phyloP scores from a whole-genome alignment of 2,113 vertebrate species.

The Pelobates fuscus region DNA sequence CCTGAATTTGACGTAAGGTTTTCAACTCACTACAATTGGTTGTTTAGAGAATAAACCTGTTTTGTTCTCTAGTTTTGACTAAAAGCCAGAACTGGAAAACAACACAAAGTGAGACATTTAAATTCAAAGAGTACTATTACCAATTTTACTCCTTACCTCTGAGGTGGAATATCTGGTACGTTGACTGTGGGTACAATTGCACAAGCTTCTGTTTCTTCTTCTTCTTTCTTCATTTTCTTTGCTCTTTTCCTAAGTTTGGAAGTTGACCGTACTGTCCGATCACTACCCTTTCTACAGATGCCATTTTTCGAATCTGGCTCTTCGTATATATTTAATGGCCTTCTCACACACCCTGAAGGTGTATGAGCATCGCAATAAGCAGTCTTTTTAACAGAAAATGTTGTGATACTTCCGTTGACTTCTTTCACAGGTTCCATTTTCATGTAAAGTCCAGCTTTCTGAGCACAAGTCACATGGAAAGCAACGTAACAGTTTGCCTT shows the following conservation, averaged over 20 bases:
- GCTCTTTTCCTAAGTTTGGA: slow-evolving; percentile 86
- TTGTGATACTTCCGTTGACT: slow-evolving; percentile 71
- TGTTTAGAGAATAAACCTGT: too few relatives aligned
- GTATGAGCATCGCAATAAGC: slow-evolving; percentile 94
- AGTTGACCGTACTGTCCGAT: slow-evolving; percentile 69
- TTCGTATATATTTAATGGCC: slow-evolving; percentile 88
- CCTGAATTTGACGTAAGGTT: too few relatives aligned
- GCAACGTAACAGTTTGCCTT: slow-evolving; percentile 97
- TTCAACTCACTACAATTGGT: too few relatives aligned
- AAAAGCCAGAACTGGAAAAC: too few relatives aligned
- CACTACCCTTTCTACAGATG: slow-evolving; percentile 76
- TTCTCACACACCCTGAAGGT: slow-evolving; percentile 82
- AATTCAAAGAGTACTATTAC: too few relatives aligned
- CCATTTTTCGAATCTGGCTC: slow-evolving; percentile 83
- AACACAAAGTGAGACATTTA: too few relatives aligned
- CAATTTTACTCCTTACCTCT: slow-evolving; percentile 77
- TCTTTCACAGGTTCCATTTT: slow-evolving; percentile 94
- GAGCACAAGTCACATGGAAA: slow-evolving; percentile 96
- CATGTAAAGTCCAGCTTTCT: slow-evolving; percentile 93
- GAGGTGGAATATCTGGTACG: slow-evolving; percentile 84
- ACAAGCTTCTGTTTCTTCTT: slow-evolving; percentile 78
- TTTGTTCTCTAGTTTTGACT: too few relatives aligned
- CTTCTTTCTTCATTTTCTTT: slow-evolving; percentile 80
- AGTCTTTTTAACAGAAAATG: slow-evolving; percentile 93
- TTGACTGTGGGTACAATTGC: slow-evolving; percentile 71